Conservation (phyloP, 2,113 vertebrate genomes). For the Hirundichthys speculiger region DNA sequence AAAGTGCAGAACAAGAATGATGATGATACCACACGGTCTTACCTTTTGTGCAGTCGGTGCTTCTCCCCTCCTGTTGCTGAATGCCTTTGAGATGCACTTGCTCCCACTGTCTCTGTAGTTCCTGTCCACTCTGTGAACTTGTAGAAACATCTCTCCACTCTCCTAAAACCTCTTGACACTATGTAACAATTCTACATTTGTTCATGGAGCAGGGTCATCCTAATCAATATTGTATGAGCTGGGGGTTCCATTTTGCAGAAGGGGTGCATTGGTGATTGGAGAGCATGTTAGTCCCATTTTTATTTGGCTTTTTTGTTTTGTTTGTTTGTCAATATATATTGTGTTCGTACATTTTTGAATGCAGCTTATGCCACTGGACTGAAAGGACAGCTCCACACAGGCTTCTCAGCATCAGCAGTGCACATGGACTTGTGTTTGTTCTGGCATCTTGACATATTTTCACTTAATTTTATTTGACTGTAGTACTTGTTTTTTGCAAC, state of each 20-base stretch:
- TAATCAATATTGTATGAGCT: neutral
- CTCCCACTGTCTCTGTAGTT: conserved; percentile 36
- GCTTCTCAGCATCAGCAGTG: conserved; percentile 63
- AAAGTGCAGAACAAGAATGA: conserved; percentile 36
- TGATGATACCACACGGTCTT: conserved; percentile 75
- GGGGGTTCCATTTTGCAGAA: conserved; percentile 24
- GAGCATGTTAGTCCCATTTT: conserved; percentile 42
- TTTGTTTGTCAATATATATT: conserved; percentile 9
- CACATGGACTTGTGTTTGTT: conserved; percentile 18
- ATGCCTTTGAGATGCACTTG: conserved; percentile 61
- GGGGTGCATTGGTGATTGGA: conserved; percentile 42
- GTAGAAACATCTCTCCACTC: conserved; percentile 60
- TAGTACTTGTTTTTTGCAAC: conserved; percentile 5
- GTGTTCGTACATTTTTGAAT: conserved; percentile 56
- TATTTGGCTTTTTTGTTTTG: conserved; percentile 10
- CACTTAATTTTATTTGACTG: neutral
- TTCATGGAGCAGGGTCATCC: neutral
- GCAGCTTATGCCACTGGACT: conserved; percentile 50
- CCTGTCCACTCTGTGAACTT: conserved; percentile 8
- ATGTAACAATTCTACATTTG: neutral
- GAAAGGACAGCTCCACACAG: conserved; percentile 51
- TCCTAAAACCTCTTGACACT: conserved; percentile 4
- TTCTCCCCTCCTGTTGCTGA: conserved; percentile 48
- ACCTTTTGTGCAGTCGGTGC: conserved; percentile 55
- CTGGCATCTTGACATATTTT: conserved; percentile 1